Evolutionary conservation across 2,797 vertebrate genomes (phyloP).

Genomic region (Molossus alvarezi): DNA sequence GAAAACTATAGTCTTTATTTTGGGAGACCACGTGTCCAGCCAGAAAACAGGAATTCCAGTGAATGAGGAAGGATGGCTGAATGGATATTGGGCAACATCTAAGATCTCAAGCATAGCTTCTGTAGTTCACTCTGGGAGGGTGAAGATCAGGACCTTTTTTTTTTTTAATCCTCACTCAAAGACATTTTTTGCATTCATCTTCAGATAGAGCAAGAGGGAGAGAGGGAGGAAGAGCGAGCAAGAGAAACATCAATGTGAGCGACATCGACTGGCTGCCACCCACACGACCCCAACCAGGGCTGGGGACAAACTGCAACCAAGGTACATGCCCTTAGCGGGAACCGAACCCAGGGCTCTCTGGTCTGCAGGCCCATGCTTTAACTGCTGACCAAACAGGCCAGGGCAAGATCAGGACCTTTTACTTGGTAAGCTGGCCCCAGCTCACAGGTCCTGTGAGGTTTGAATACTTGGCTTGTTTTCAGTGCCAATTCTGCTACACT

Average conservation of each 20-base stretch:
- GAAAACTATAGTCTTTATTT: conserved; percentile 15
- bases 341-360: too few species aligned
- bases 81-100: not conserved
- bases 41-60: conserved; percentile 22
- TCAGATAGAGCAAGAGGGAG: too few species aligned
- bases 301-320: too few species aligned
- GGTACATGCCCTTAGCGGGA: too few species aligned
- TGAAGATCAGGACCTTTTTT: not conserved
- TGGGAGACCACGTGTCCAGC: not conserved
- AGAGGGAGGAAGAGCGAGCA: too few species aligned
- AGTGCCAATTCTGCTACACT: not conserved
- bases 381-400: not conserved
- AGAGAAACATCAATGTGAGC: too few species aligned
- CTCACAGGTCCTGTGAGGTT: not conserved
- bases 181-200: too few species aligned
- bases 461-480: conserved; percentile 26
- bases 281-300: too few species aligned
- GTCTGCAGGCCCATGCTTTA: too few species aligned
- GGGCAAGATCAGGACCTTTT: not conserved
- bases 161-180: too few species aligned
- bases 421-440: not conserved
- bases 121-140: not conserved
- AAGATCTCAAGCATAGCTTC: not conserved
- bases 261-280: too few species aligned
- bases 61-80: not conserved